Base-by-base conservation (phyloP, 2,797 vertebrate species). In the Oreochromis mossambicus region DNA sequence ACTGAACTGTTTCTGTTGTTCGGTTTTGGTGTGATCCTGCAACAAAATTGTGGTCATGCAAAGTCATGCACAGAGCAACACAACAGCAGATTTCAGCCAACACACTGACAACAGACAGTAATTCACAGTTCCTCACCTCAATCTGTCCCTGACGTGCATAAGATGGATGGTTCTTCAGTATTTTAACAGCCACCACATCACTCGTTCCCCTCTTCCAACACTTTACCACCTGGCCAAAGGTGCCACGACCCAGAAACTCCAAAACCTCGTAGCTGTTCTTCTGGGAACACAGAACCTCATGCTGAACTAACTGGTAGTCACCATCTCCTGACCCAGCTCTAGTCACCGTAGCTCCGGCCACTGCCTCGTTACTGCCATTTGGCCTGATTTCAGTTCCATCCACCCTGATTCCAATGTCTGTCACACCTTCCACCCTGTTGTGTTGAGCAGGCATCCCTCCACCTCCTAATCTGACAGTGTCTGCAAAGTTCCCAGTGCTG, bases 121-220 rank as follows among this genome's bases (percentile, higher is more conserved):
- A 50, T 4, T 50, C 2, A 78, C 3, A 48, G 58, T 75, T 51
- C 17, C 97, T 97, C 89, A 98, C 98, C 96, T 98, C 98, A 83
- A 99, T 99, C 92, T 99, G 98, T 56, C 98, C 98, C 88, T 99
- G 98, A 2, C 98, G 98, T 78, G 98, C 98, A 15, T 99, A 99
- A 2, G 98, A 99, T 83, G 98, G 98, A 91, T 99, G 98, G 91
- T 99, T 99, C 96, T 99, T 99, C 92, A 99, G 87, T 94, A 99
- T 99, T 94, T 99, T 99, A 83, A 99, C 96, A 2, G 98, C 98
- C 95, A 99, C 98, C 1, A 98, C 96, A 88, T 99, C 98, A 78
- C 96, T 98, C 4, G 98, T 98, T 89, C 98, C 98, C 79, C 98
- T 97, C 89, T 98, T 99, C 98, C 98, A 99, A 96, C 98, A 98